Evolutionary conservation across 1,140 invertebrate species (phyloP).

Genomic region (Penaeus chinensis): DNA sequence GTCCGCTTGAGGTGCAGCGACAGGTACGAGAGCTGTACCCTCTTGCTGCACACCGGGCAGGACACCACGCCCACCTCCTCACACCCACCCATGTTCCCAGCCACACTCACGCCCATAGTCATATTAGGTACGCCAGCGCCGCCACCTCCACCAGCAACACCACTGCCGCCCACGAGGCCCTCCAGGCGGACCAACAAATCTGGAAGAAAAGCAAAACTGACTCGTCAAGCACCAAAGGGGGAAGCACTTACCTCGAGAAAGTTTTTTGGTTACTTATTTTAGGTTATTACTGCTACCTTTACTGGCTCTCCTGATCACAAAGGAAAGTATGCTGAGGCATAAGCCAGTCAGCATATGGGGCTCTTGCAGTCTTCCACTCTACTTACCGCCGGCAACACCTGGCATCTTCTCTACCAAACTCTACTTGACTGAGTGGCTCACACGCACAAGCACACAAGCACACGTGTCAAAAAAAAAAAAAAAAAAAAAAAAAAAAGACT

Average conservation of each 20-base stretch:
- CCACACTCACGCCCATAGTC: conserved; percentile 12
- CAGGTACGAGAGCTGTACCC: conserved; percentile 62
- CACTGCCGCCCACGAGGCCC: conserved; percentile 44
- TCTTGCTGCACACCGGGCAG: conserved; percentile 62
- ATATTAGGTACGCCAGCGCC: conserved; percentile 12
- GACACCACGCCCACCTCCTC: conserved; percentile 55
- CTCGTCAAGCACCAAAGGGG: not conserved
- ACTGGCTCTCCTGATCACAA: too few relatives aligned
- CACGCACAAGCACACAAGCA: too few relatives aligned
- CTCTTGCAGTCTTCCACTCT: too few relatives aligned
- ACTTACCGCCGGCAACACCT: too few relatives aligned
- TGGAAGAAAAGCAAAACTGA: conserved; percentile 46
- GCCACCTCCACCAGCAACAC: conserved; percentile 31
- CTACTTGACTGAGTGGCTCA: too few relatives aligned
- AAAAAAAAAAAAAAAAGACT: too few relatives aligned
- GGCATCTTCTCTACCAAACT: too few relatives aligned
- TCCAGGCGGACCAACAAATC: conserved; percentile 56
- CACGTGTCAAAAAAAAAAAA: too few relatives aligned
- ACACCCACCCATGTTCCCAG: conserved; percentile 34
- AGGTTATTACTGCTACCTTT: too few relatives aligned
- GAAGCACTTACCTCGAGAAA: not conserved
- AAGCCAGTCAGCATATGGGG: too few relatives aligned
- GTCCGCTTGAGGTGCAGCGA: conserved; percentile 62
- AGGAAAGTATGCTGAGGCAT: too few relatives aligned
- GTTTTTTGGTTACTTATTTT: too few relatives aligned